Evolutionary conservation across 2,797 vertebrate species (phyloP).

Genomic region (Sebastes taczanowskii): DNA sequence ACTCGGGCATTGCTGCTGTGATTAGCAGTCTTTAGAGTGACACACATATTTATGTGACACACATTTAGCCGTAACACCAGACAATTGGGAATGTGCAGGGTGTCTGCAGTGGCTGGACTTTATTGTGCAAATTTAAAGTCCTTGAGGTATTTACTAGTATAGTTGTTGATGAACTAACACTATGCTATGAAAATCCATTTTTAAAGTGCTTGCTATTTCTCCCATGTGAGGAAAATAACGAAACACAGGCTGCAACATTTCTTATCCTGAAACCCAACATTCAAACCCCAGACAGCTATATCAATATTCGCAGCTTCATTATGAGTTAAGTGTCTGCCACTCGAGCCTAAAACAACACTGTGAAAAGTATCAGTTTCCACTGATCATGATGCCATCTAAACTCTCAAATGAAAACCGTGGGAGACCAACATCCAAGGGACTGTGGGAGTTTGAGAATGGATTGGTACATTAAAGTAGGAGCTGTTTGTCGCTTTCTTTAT

Average conservation of each 20-base stretch:
- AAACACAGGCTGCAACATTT: slow-evolving; percentile 10
- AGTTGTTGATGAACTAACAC: slow-evolving; percentile 27
- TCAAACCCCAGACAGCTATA: slow-evolving; percentile 3
- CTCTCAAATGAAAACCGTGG: slow-evolving; percentile 3
- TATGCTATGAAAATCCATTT: slow-evolving; percentile 12
- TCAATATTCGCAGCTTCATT: slow-evolving; percentile 38
- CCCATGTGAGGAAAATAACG: slow-evolving; percentile 5
- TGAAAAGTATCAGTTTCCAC: neutral
- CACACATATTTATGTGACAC: slow-evolving; percentile 62
- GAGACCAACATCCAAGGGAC: slow-evolving; percentile 9
- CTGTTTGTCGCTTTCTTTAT: slow-evolving; percentile 16
- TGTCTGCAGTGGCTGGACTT: slow-evolving; percentile 18
- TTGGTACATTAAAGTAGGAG: slow-evolving; percentile 16
- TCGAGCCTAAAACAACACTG: slow-evolving; percentile 26
- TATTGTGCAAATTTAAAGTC: slow-evolving; percentile 11
- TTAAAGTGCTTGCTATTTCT: slow-evolving; percentile 27
- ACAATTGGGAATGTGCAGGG: slow-evolving; percentile 48
- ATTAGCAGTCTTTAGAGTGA: slow-evolving; percentile 64
- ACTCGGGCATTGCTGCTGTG: slow-evolving; percentile 53
- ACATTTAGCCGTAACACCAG: slow-evolving; percentile 61
- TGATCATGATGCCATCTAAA: neutral
- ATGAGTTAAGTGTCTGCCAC: slow-evolving; percentile 25
- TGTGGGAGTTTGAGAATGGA: slow-evolving; percentile 15
- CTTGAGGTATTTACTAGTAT: slow-evolving; percentile 22
- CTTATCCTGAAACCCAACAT: slow-evolving; percentile 7